Percentiles rank a stretch among this genome's conserved stretches.
Evolutionary conservation across 1,140 invertebrate species (phyloP).

Genomic region (Hormaphis cornu): DNA sequence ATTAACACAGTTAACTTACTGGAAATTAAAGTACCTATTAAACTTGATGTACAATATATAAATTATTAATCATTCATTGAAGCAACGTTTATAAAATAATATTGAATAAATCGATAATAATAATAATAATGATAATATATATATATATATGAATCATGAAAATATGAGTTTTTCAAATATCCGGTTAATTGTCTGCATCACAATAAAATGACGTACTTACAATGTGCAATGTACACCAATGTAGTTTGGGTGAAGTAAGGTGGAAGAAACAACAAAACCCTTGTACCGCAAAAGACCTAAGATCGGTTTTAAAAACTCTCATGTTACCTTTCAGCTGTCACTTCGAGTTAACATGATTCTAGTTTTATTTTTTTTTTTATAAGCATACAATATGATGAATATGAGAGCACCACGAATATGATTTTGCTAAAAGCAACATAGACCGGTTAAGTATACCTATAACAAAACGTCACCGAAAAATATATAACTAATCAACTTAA

Average conservation of each 20-base stretch:
- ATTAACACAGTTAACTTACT: too few relatives aligned
- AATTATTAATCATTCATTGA: too few relatives aligned
- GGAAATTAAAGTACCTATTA: too few relatives aligned
- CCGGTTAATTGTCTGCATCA: conserved; percentile 18
- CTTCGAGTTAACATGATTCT: neutral
- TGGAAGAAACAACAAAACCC: conserved; percentile 27
- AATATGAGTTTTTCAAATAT: conserved; percentile 10
- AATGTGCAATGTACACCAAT: conserved; percentile 7
- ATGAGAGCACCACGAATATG: conserved; percentile 14
- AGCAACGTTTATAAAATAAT: too few relatives aligned
- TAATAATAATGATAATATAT: neutral
- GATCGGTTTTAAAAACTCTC: conserved; percentile 17
- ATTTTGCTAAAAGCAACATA: neutral
- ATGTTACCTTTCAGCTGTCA: conserved; percentile 28
- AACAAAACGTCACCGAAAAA: neutral
- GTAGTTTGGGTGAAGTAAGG: conserved; percentile 13
- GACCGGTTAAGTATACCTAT: neutral
- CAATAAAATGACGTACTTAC: neutral
- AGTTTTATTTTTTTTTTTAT: neutral
- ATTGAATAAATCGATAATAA: neutral
- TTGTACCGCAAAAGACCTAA: conserved; percentile 15
- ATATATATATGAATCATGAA: neutral
- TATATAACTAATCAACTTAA: neutral
- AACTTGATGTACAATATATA: too few relatives aligned
- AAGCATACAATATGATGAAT: neutral